Conservation (phyloP, 1,140 invertebrate genomes). For the Conus ventricosus region DNA sequence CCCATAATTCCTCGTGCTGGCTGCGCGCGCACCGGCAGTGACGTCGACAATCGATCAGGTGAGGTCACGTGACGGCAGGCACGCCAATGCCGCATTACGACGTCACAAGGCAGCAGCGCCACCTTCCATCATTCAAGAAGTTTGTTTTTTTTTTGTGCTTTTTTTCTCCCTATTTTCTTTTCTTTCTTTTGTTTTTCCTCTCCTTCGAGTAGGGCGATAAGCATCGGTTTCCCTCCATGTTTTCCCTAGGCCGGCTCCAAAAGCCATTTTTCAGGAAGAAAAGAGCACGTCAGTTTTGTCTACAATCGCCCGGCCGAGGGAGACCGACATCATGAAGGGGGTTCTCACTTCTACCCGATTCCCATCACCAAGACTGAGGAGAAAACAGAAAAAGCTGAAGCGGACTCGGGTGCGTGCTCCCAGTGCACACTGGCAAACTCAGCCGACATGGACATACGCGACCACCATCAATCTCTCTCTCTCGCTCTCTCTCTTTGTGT, state of each 20-base stretch:
- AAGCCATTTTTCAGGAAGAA: constrained; percentile 1
- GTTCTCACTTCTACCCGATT: not conserved
- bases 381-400: too few species aligned
- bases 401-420: too few species aligned
- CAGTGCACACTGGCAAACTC: too few species aligned
- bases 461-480: not conserved
- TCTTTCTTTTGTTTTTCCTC: too few species aligned
- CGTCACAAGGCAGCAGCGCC: constrained; percentile 23
- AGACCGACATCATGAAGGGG: not conserved
- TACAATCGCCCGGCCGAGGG: not conserved
- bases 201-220: not conserved
- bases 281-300: constrained; percentile 9
- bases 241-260: not conserved
- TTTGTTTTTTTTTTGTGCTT: too few species aligned
- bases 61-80: constrained; percentile 31
- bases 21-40: constrained; percentile 26
- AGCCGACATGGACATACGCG: not conserved
- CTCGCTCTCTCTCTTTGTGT: too few species aligned
- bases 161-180: too few species aligned
- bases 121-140: constrained; percentile 24
- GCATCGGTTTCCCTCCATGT: constrained; percentile 7
- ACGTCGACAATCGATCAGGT: constrained; percentile 33
- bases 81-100: constrained; percentile 19
- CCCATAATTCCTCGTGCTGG: not conserved
- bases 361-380: not conserved